These are phyloP conservation scores for Adelosebastes latens DNA, from an alignment of 2,797 vertebrate species.

Conservation along the genomic window DNA sequence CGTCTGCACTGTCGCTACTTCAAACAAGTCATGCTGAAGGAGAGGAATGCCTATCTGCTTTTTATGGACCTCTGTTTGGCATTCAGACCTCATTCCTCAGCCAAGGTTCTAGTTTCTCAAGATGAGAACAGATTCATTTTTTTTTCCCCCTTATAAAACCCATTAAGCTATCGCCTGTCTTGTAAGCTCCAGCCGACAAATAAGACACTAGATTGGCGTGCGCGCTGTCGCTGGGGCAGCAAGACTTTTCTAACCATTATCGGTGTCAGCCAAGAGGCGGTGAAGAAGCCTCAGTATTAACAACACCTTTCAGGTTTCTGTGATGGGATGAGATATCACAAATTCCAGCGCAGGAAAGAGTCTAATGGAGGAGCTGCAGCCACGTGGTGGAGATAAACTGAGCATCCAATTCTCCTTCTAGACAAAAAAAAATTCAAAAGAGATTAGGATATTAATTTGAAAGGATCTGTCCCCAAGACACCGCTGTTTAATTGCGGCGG, in stretches of 20 bases:
- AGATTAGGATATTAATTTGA: constrained; percentile 43
- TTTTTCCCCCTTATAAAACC: constrained; percentile 34
- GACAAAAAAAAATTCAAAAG: constrained; percentile 1
- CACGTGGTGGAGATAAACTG: neutral
- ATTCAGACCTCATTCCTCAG: constrained; percentile 58
- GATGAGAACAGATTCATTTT: constrained; percentile 37
- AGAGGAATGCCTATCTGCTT: constrained; percentile 57
- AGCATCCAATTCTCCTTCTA: neutral
- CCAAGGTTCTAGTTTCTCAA: constrained; percentile 60
- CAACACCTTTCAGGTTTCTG: constrained; percentile 11
- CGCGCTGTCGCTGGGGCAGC: constrained; percentile 4
- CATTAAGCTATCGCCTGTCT: constrained; percentile 68
- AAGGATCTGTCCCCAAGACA: constrained; percentile 30
- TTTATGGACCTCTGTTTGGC: constrained; percentile 58
- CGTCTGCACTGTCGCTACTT: constrained; percentile 54
- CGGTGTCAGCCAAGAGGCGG: constrained; percentile 28
- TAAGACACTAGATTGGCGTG: constrained; percentile 54
- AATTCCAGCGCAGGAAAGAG: neutral
- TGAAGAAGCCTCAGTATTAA: constrained; percentile 11
- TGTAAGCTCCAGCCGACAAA: constrained; percentile 45
- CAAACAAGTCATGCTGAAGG: constrained; percentile 52
- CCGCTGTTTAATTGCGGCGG: constrained; percentile 36
- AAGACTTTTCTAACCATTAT: constrained; percentile 41
- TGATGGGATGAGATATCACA: neutral
- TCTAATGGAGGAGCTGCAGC: neutral